A percentile compares a stretch with the other conserved stretches of the same genome.
Conservation (phyloP, 2,888 invertebrate genomes). For the Agelastica alni region DNA sequence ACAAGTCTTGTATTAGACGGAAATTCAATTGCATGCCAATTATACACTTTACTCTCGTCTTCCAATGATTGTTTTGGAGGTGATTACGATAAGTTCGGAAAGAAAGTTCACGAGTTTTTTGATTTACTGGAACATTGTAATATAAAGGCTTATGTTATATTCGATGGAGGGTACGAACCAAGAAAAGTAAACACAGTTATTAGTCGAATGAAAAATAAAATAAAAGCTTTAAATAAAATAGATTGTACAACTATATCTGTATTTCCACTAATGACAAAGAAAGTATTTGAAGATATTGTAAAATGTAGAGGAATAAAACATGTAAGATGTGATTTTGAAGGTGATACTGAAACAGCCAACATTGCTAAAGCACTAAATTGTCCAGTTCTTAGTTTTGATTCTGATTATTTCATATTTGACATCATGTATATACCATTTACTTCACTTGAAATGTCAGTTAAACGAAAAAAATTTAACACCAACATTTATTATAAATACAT, state of each 20-base stretch:
- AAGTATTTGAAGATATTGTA: conserved; percentile 75
- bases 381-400: conserved; percentile 18
- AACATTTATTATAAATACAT: conserved; percentile 55
- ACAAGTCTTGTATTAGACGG: conserved; percentile 83
- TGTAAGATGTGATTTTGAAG: conserved; percentile 83
- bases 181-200: conserved; percentile 49
- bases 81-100: conserved; percentile 78
- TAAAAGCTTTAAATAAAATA: conserved; percentile 54
- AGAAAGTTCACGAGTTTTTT: conserved; percentile 70
- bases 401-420: conserved; percentile 72
- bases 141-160: conserved; percentile 71
- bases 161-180: conserved; percentile 71
- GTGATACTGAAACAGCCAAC: conserved; percentile 85
- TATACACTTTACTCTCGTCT: conserved; percentile 65
- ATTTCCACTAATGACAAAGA: conserved; percentile 70
- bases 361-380: conserved; percentile 65
- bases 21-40: conserved; percentile 71
- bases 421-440: conserved; percentile 79
- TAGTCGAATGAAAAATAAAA: conserved; percentile 43
- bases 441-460: conserved; percentile 62
- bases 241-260: conserved; percentile 60
- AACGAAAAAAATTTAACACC: conserved; percentile 24
- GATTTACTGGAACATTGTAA: conserved; percentile 70
- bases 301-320: conserved; percentile 67
- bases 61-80: conserved; percentile 77